Conservation (phyloP, 2,797 vertebrate species). For the Buceros bicornis region DNA sequence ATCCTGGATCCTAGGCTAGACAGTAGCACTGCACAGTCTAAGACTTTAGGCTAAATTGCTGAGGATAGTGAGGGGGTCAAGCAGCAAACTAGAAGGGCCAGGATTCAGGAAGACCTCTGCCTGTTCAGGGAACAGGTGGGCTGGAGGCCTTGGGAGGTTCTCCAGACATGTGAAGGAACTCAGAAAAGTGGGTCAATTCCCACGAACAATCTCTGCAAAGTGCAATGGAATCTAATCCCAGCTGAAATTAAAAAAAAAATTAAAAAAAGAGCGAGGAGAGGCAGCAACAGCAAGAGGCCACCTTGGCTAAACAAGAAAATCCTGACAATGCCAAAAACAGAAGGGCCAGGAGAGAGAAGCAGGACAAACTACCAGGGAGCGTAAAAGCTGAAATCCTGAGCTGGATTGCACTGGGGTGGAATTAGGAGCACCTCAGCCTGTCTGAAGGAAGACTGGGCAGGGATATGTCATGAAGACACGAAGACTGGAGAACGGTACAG, state of each 20-base stretch:
- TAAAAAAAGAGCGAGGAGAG: not conserved
- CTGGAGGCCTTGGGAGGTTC: not conserved
- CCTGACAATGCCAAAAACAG: not conserved
- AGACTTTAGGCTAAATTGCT: not conserved
- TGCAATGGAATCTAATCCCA: not conserved
- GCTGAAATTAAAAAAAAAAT: too few species aligned
- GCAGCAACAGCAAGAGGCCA: not conserved
- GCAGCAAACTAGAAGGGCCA: not conserved
- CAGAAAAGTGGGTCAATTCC: too few species aligned
- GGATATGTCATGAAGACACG: not conserved
- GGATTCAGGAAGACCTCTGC: not conserved
- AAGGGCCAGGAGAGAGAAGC: not conserved
- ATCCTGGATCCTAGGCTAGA: not conserved
- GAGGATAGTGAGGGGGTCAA: not conserved
- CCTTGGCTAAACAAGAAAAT: not conserved
- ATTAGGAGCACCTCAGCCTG: not conserved
- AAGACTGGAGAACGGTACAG: not conserved
- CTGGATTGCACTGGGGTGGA: not conserved
- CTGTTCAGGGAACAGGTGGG: fast-evolving
- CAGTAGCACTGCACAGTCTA: not conserved
- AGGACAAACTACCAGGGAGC: not conserved
- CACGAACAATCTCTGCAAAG: not conserved
- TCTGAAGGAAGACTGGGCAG: not conserved
- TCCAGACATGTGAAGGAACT: not conserved
- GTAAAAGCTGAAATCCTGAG: not conserved